These are phyloP conservation scores for Microcebus lehilahytsara DNA, from an alignment of 2,113 vertebrate genomes.

Conservation along the genomic window DNA sequence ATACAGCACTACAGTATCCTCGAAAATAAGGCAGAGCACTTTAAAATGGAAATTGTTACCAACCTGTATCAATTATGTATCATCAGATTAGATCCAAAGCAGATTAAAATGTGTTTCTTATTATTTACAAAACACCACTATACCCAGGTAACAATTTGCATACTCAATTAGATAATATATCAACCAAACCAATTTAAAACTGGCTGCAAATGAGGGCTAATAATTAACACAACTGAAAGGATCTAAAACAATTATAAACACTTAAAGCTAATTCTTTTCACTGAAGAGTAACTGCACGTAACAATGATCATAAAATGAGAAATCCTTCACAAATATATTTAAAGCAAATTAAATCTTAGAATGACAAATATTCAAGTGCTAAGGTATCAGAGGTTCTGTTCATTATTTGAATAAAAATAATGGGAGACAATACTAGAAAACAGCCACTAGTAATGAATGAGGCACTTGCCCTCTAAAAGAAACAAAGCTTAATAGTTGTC, in stretches of 20 bases:
- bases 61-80: background rate
- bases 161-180: background rate
- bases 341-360: slow-evolving; percentile 38
- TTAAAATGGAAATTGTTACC: background rate
- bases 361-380: slow-evolving; percentile 32
- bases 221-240: background rate
- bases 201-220: background rate
- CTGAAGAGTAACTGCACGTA: background rate
- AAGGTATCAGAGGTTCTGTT: background rate
- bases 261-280: slow-evolving; percentile 49
- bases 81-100: background rate
- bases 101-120: background rate
- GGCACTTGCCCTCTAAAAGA: background rate
- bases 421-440: background rate
- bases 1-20: background rate
- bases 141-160: background rate
- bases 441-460: background rate
- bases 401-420: slow-evolving; percentile 16
- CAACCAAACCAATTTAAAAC: slow-evolving; percentile 32
- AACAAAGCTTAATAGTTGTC: background rate
- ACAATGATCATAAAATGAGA: slow-evolving; percentile 12
- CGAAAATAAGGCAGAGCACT: background rate
- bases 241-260: background rate
- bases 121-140: background rate
- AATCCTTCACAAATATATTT: slow-evolving; percentile 7